Conservation (phyloP, 2,797 vertebrate species). For the Sebastiscus albofasciatus region DNA sequence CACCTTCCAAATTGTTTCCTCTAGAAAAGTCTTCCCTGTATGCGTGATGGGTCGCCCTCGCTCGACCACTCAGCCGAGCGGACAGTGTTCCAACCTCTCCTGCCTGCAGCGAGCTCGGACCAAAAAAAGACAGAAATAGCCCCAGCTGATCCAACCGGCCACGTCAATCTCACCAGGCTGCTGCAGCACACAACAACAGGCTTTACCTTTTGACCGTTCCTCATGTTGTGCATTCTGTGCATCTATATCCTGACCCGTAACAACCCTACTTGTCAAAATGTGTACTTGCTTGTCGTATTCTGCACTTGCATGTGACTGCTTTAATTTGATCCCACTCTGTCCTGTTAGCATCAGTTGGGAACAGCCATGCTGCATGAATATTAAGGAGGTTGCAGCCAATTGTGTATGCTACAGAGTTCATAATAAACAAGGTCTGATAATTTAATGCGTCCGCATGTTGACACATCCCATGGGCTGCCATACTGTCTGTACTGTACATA, state of each 20-base stretch:
- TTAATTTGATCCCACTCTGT: conserved; percentile 51
- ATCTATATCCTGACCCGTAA: conserved; percentile 3
- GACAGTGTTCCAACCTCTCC: conserved; percentile 49
- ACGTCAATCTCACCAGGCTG: conserved; percentile 43
- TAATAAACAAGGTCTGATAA: conserved; percentile 81
- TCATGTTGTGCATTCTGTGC: background rate
- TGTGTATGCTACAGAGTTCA: conserved; percentile 70
- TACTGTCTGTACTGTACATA: conserved; percentile 51
- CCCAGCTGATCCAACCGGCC: conserved; percentile 41
- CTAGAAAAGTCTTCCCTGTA: conserved; percentile 28
- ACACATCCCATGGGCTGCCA: conserved; percentile 70
- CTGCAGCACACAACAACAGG: conserved; percentile 28
- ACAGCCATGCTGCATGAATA: conserved; percentile 75
- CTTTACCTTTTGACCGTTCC: background rate
- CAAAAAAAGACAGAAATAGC: conserved; percentile 63
- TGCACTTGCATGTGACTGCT: conserved; percentile 21
- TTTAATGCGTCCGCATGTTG: conserved; percentile 77
- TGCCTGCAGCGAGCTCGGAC: conserved; percentile 52
- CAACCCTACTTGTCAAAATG: conserved; percentile 17
- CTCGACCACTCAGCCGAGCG: conserved; percentile 48
- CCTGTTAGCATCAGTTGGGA: conserved; percentile 61
- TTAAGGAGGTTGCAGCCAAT: conserved; percentile 65
- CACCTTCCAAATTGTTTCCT: conserved; percentile 36
- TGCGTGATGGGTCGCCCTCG: conserved; percentile 34
- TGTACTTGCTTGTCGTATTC: conserved; percentile 11